A percentile compares a stretch with the other conserved stretches of the same genome.
These are phyloP conservation scores for Toxonevra muliebris DNA, from an alignment of 2,888 invertebrate species.

Conservation along the genomic window DNA sequence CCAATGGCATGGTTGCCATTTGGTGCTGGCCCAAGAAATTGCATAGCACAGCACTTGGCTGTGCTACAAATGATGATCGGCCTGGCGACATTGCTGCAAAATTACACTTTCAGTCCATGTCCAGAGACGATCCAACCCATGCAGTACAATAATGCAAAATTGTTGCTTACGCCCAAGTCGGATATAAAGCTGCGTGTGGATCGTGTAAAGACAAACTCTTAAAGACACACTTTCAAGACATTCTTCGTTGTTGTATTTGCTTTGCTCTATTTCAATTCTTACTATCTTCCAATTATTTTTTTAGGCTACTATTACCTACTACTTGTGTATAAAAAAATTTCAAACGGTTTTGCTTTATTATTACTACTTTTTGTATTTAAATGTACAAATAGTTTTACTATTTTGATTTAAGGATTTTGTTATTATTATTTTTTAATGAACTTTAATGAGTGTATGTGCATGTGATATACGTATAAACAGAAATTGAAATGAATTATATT, in stretches of 20 bases:
- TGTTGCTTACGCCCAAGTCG: slow-evolving; percentile 49
- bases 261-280: not conserved
- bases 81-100: slow-evolving; percentile 47
- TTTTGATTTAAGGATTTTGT: not conserved
- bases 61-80: slow-evolving; percentile 53
- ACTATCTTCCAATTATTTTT: not conserved
- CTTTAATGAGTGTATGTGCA: not conserved
- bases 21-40: slow-evolving; percentile 55
- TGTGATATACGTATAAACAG: not conserved
- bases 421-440: not conserved
- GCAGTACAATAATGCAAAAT: slow-evolving; percentile 46
- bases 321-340: no score
- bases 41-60: slow-evolving; percentile 52
- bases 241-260: not conserved
- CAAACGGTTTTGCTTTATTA: slow-evolving; percentile 1
- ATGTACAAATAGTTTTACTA: not conserved
- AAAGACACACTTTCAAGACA: not conserved
- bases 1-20: slow-evolving; percentile 56
- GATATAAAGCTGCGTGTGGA: slow-evolving; percentile 45
- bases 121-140: slow-evolving; percentile 51
- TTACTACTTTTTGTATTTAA: not conserved
- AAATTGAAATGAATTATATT: not conserved
- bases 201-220: not conserved
- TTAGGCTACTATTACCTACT: not conserved
- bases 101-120: slow-evolving; percentile 49